Percentiles rank a stretch among this genome's conserved stretches.
phyloP scores from a whole-genome alignment of 2,113 vertebrate genomes.

The Chaenogobius annularis region DNA sequence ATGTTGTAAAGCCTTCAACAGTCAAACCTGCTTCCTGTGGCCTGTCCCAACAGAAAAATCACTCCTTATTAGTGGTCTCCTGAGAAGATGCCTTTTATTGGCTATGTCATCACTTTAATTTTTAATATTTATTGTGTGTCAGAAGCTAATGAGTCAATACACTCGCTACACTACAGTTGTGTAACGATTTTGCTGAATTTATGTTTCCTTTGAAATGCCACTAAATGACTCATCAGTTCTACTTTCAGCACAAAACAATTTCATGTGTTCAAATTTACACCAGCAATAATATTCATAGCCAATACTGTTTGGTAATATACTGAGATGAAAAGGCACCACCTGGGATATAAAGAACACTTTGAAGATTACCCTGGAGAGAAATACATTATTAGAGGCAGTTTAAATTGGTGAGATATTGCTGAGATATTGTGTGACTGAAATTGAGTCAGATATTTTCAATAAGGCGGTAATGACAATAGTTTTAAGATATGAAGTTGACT shows the following conservation, averaged over 20 bases:
- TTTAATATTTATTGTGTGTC: slow-evolving; percentile 7
- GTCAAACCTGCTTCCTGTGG: slow-evolving; percentile 47
- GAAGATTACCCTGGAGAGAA: background rate
- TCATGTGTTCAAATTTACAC: slow-evolving; percentile 19
- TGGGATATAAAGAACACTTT: background rate
- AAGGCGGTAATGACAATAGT: background rate
- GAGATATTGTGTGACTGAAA: background rate
- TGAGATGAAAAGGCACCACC: background rate
- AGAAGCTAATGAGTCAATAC: background rate
- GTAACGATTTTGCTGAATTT: slow-evolving; percentile 23
- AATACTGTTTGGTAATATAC: background rate
- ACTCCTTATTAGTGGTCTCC: slow-evolving; percentile 18
- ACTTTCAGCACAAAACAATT: slow-evolving; percentile 16
- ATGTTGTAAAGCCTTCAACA: slow-evolving; percentile 30
- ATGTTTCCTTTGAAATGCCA: slow-evolving; percentile 7
- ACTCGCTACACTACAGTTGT: slow-evolving; percentile 6
- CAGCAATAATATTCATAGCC: slow-evolving; percentile 13
- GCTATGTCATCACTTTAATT: background rate
- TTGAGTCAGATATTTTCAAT: background rate
- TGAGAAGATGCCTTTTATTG: background rate
- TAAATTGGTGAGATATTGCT: background rate
- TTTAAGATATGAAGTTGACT: background rate
- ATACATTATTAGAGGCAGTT: background rate
- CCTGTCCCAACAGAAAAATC: slow-evolving; percentile 19
- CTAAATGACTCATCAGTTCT: slow-evolving; percentile 8